Evolutionary conservation across 2,113 vertebrate genomes (phyloP), one percentile per base, ranked within the genome.

Genomic region (Bolborhynchus lineola): DNA sequence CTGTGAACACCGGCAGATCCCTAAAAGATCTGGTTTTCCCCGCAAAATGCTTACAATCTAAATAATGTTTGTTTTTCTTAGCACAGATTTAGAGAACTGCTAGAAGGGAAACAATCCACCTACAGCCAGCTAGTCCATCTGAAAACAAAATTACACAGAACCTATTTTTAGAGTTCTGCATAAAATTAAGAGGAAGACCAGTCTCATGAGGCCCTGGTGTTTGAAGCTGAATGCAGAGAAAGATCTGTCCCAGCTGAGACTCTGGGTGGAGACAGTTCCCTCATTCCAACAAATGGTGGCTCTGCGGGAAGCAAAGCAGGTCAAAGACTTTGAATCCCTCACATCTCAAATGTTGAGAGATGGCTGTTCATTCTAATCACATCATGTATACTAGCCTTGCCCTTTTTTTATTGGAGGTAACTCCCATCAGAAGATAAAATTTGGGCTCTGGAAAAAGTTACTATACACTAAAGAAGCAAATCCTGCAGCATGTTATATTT

Each of bases 371-470:
- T 69, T 94, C 77, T 89, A 74, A 81, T 82, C n/a, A 63, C 10
- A 79, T 44, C 9, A 28, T 10, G 2, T 39, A 35, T 31, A 26
- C 37, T 70, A 46, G 42, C 52, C 35, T 59, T 82, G 59, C 19
- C 20, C 42, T 57, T 91, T 72, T 88, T 81, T 88, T 80, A 80
- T 10, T 83, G 16, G 39, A 60, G 39, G 21, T 70, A 84, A 19
- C 35, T 93, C 94, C 46, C 46, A 67, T 69, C 23, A 83, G 42
- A 88, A 83, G 47, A 71, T 52, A 82, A 75, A 92, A 86, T 78
- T 31, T 47, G 4, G 11, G 65, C 50, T 93, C 80, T 93, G 92
- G 92, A 84, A 89, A 89, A 95, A 64, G 35, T 95, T 81, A 71
- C 29, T 82, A 72, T 79, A 35, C 46, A 42, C 80, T 75, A 52